Evolutionary conservation across 2,888 invertebrate genomes (phyloP).

Genomic region (Caenorhabditis doughertyi): DNA sequence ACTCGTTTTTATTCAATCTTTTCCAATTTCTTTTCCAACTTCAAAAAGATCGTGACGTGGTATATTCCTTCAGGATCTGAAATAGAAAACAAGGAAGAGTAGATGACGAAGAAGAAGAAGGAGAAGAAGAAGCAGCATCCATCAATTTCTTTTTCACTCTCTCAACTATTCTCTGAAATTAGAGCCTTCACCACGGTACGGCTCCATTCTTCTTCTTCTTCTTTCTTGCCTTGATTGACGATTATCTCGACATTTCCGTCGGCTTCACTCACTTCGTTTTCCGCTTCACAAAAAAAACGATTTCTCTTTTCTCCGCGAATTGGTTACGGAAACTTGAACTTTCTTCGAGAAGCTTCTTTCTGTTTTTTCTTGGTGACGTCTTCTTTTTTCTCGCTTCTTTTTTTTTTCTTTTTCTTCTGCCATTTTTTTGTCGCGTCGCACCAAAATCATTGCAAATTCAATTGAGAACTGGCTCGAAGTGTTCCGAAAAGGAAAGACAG

Average conservation of each 20-base stretch:
- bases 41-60: conserved; percentile 40
- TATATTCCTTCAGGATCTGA: conserved; percentile 8
- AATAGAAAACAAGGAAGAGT: conserved; percentile 31
- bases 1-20: conserved; percentile 16
- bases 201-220: conserved; percentile 15
- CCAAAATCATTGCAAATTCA: conserved; percentile 65
- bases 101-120: conserved; percentile 4
- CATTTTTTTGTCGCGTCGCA: conserved; percentile 3
- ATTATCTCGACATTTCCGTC: conserved; percentile 62
- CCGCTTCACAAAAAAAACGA: conserved; percentile 18
- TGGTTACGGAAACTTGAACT: conserved; percentile 64
- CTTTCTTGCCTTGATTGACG: conserved; percentile 58
- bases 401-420: conserved; percentile 15
- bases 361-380: conserved; percentile 38
- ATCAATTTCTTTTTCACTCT: conserved; percentile 46
- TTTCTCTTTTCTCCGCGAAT: conserved; percentile 21
- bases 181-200: conserved; percentile 39
- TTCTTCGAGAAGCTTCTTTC: conserved; percentile 16
- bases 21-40: conserved; percentile 9
- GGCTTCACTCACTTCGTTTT: conserved; percentile 27
- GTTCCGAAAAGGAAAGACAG: conserved; percentile 36
- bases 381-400: conserved; percentile 16
- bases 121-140: conserved; percentile 17
- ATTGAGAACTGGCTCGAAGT: conserved; percentile 56
- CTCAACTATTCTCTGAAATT: conserved; percentile 57